These are phyloP conservation scores for Etheostoma spectabile DNA, from an alignment of 2,113 vertebrate genomes.

Conservation along the genomic window DNA sequence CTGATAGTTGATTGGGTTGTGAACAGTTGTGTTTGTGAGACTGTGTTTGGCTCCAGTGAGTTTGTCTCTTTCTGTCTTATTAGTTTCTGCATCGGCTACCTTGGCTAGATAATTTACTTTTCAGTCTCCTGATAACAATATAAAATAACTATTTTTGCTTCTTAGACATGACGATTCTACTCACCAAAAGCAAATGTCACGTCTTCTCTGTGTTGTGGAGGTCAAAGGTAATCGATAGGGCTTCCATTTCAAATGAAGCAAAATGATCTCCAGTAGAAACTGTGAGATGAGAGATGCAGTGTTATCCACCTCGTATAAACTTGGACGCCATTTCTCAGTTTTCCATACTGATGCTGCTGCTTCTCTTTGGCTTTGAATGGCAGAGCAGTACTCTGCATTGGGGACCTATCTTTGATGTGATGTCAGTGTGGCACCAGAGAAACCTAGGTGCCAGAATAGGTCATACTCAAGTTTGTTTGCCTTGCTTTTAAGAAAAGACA, in stretches of 20 bases:
- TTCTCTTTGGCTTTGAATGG: background rate
- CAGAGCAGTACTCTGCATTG: background rate
- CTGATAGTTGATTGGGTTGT: no score
- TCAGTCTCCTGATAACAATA: background rate
- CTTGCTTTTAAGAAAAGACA: background rate
- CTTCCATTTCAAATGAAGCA: background rate
- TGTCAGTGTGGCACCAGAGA: slow-evolving; percentile 12
- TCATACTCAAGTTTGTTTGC: slow-evolving; percentile 11
- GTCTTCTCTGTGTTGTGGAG: slow-evolving; percentile 8
- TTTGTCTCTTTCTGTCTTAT: background rate
- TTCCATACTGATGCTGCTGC: slow-evolving; percentile 2
- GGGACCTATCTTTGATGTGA: slow-evolving; percentile 10
- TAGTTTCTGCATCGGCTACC: background rate
- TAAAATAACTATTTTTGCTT: slow-evolving; percentile 9
- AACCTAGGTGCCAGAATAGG: background rate
- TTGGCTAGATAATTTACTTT: background rate
- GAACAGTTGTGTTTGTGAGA: no score
- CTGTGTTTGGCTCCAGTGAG: background rate
- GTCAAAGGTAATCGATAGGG: background rate
- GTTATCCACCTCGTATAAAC: background rate
- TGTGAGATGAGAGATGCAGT: no score
- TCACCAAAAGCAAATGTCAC: slow-evolving; percentile 6
- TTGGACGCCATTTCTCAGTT: slow-evolving; percentile 8
- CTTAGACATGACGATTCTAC: background rate
- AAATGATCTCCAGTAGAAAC: background rate